phyloP scores from a whole-genome alignment of 2,113 vertebrate species.

The Stictonetta naevosa region DNA sequence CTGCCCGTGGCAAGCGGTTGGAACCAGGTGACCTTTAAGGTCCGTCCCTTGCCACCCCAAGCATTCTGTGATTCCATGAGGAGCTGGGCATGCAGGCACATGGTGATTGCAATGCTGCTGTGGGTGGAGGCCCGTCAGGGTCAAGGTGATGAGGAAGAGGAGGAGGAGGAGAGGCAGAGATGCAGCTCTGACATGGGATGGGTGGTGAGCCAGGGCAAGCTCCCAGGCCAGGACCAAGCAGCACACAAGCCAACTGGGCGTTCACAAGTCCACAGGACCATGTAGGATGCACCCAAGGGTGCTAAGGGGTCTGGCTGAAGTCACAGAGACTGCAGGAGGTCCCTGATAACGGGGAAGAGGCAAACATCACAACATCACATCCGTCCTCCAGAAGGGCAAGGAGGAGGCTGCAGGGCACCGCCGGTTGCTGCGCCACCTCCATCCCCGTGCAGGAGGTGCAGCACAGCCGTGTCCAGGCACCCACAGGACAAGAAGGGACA shows the following conservation, averaged over 20 bases:
- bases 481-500: not conserved
- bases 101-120: not conserved
- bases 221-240: not conserved
- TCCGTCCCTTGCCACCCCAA: too few relatives aligned
- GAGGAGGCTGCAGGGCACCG: not conserved
- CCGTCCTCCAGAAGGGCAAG: not conserved
- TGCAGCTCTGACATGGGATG: rapidly evolving
- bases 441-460: not conserved
- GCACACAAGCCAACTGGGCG: not conserved
- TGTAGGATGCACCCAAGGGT: rapidly evolving
- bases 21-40: too few relatives aligned
- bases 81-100: not conserved
- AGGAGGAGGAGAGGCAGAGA: not conserved
- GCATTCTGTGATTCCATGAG: too few relatives aligned
- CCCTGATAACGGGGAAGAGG: not conserved
- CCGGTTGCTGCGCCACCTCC: not conserved
- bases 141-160: not conserved
- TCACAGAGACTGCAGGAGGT: not conserved
- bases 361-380: rapidly evolving
- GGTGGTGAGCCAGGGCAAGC: not conserved
- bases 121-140: not conserved
- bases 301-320: not conserved
- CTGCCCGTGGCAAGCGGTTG: too few relatives aligned
- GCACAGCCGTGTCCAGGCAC: not conserved
- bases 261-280: not conserved